phyloP scores from a whole-genome alignment of 2,888 invertebrate genomes.

The Myathropa florea region DNA sequence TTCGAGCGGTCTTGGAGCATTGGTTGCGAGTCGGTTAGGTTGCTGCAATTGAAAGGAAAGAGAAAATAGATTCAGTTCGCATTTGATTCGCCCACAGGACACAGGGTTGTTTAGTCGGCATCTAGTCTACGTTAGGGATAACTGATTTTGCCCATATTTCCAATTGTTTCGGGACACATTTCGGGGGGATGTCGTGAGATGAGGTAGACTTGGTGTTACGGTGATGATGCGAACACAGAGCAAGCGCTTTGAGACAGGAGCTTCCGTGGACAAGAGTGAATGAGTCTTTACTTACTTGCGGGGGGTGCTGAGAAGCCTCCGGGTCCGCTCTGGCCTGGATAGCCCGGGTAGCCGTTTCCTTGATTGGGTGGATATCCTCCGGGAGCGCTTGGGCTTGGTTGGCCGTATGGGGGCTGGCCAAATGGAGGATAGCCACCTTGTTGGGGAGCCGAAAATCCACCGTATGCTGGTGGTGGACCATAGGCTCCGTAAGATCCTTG shows the following conservation, averaged over 20 bases:
- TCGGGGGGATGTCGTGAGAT: not conserved
- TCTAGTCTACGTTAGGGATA: not conserved
- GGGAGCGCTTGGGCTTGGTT: slow-evolving; percentile 64
- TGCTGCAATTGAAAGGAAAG: slow-evolving; percentile 54
- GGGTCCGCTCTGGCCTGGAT: slow-evolving; percentile 51
- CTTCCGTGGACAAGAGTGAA: not conserved
- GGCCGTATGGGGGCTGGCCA: slow-evolving; percentile 77
- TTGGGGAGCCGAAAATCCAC: slow-evolving; percentile 61
- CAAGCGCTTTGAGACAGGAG: not conserved
- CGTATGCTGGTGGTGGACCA: slow-evolving; percentile 57
- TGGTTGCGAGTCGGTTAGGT: slow-evolving; percentile 32
- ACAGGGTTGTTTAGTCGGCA: not conserved
- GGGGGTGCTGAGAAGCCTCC: slow-evolving; percentile 77
- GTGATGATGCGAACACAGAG: not conserved
- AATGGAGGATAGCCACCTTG: slow-evolving; percentile 65
- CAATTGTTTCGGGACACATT: not conserved
- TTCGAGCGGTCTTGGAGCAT: slow-evolving; percentile 30
- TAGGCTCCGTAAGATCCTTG: slow-evolving; percentile 73
- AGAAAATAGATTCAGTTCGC: slow-evolving; percentile 17
- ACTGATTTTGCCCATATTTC: not conserved
- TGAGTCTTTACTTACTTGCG: slow-evolving; percentile 77
- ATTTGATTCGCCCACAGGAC: not conserved
- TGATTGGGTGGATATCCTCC: slow-evolving; percentile 65
- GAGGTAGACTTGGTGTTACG: not conserved
- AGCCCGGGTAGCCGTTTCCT: slow-evolving; percentile 65